A percentile compares a stretch with the other conserved stretches of the same genome.
Evolutionary conservation across 2,113 vertebrate genomes (phyloP).

Genomic region (Microtus pennsylvanicus): DNA sequence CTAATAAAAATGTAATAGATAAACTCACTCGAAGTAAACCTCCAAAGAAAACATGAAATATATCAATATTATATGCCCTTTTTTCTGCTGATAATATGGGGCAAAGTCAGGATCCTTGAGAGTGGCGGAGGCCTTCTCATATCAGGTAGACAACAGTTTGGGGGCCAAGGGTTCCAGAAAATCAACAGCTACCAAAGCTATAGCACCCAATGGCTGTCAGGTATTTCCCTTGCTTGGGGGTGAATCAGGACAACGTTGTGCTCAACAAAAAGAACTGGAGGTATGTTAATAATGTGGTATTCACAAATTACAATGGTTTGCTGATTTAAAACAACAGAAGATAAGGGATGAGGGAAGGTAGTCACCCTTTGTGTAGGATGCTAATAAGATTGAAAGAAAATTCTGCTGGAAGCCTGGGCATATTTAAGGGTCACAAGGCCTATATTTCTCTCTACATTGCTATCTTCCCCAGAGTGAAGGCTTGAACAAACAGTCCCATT

Average conservation of each 20-base stretch:
- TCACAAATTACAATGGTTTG: not conserved
- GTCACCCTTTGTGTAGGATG: too few relatives aligned
- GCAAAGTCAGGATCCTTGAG: not conserved
- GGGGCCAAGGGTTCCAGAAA: not conserved
- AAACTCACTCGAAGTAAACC: not conserved
- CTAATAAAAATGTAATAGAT: not conserved
- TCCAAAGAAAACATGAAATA: conserved; percentile 1
- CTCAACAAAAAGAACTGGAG: not conserved
- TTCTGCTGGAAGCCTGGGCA: not conserved
- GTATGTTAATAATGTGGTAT: not conserved
- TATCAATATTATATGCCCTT: not conserved
- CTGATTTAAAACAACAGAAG: not conserved
- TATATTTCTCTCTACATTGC: not conserved
- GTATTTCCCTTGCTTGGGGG: not conserved
- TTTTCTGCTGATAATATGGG: not conserved
- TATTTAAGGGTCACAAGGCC: not conserved
- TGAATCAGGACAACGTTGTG: not conserved
- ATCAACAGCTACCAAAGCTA: not conserved
- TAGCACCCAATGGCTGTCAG: not conserved
- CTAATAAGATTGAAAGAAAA: not conserved
- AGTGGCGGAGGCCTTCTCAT: not conserved
- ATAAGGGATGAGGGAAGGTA: not conserved
- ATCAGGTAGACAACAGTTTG: not conserved
- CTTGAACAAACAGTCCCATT: not conserved
- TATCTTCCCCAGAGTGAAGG: not conserved